Conservation (phyloP, 2,888 invertebrate genomes). For the Corbicula japonica region DNA sequence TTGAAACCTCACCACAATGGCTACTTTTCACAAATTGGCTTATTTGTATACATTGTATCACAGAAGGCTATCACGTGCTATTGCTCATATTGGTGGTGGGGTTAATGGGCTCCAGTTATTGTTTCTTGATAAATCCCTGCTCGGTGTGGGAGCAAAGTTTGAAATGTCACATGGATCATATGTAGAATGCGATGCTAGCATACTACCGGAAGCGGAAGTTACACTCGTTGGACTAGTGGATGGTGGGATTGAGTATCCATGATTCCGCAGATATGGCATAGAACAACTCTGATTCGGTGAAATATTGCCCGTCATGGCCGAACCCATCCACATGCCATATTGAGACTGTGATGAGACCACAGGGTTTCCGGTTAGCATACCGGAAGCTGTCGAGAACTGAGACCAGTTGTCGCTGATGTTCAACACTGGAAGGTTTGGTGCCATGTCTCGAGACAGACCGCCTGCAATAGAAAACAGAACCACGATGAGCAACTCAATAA, state of each 20-base stretch:
- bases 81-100: conserved; percentile 80
- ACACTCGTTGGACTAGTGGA: conserved; percentile 70
- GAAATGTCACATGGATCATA: conserved; percentile 78
- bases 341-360: conserved; percentile 71
- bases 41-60: no score
- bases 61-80: not conserved
- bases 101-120: conserved; percentile 80
- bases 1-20: no score
- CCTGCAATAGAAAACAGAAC: conserved; percentile 64
- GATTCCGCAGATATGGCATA: conserved; percentile 80
- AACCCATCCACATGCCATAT: conserved; percentile 81
- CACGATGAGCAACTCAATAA: no score
- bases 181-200: conserved; percentile 65
- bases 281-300: conserved; percentile 83
- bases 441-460: conserved; percentile 77
- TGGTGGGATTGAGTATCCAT: conserved; percentile 77
- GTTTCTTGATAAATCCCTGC: conserved; percentile 70
- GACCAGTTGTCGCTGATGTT: conserved; percentile 82
- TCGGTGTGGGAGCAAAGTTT: conserved; percentile 64
- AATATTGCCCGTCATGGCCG: conserved; percentile 77
- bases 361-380: conserved; percentile 73
- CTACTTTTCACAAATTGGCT: no score
- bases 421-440: conserved; percentile 78
- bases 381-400: conserved; percentile 74
- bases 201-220: conserved; percentile 63